Conservation (phyloP, 2,797 vertebrate species). For the Sebastiscus albofasciatus region DNA sequence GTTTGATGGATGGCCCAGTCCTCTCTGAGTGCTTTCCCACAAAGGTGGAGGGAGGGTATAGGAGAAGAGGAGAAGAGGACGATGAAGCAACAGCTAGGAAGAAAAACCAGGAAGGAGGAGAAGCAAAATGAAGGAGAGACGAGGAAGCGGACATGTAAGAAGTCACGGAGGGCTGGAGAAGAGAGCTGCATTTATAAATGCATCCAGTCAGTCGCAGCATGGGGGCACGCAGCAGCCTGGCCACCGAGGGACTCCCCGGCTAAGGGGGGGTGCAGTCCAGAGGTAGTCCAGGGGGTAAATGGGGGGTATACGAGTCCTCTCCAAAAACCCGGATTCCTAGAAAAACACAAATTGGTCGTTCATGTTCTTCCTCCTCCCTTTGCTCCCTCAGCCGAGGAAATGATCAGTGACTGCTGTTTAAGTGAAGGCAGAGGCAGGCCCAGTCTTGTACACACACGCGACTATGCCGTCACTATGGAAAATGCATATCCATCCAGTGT, state of each 20-base stretch:
- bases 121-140: neutral
- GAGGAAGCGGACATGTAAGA: conserved; percentile 18
- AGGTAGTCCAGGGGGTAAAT: conserved; percentile 34
- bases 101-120: neutral
- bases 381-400: conserved; percentile 56
- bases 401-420: conserved; percentile 65
- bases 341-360: conserved; percentile 66
- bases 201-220: conserved; percentile 32
- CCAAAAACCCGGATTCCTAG: conserved; percentile 44
- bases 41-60: neutral
- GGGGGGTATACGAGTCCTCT: conserved; percentile 18
- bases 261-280: conserved; percentile 19
- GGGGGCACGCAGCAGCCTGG: conserved; percentile 25
- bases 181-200: conserved; percentile 55
- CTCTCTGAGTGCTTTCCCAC: conserved; percentile 21
- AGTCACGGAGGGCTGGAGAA: conserved; percentile 35
- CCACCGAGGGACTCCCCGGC: conserved; percentile 27
- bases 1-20: conserved; percentile 43
- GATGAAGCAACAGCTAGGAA: conserved; percentile 20
- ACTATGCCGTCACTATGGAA: conserved; percentile 25
- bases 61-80: neutral
- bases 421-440: conserved; percentile 38
- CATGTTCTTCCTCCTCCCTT: conserved; percentile 36
- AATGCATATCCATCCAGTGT: conserved; percentile 24
- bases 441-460: neutral